A percentile compares a stretch with the other conserved stretches of the same genome.
Evolutionary conservation across 2,113 vertebrate genomes (phyloP).

Genomic region (Parus major): DNA sequence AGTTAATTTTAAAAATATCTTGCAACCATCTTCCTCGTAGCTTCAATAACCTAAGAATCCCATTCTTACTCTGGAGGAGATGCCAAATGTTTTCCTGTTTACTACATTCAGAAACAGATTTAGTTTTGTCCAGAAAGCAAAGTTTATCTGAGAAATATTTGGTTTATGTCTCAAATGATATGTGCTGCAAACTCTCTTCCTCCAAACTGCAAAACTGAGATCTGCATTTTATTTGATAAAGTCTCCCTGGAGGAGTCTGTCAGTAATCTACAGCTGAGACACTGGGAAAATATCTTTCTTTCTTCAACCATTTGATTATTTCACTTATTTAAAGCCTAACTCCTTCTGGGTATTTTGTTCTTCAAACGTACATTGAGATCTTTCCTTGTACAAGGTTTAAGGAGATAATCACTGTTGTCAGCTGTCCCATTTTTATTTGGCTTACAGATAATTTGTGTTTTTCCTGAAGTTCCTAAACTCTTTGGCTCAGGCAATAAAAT

Average conservation of each 20-base stretch:
- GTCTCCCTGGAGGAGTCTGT: neutral
- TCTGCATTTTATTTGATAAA: slow-evolving; percentile 1
- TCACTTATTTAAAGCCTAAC: neutral
- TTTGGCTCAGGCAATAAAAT: neutral
- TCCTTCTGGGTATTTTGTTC: slow-evolving; percentile 12
- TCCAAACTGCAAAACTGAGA: neutral
- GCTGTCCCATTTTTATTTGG: neutral
- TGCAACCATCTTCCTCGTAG: neutral
- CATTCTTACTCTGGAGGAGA: neutral
- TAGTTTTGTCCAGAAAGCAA: neutral
- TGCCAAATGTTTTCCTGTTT: neutral
- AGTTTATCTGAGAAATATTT: neutral
- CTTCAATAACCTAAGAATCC: neutral
- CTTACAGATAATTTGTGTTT: neutral
- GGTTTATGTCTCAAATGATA: neutral
- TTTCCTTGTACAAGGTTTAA: neutral
- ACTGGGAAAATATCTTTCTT: neutral
- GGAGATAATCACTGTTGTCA: neutral
- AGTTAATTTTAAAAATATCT: neutral
- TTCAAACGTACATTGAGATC: neutral
- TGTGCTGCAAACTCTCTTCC: neutral
- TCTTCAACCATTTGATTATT: neutral
- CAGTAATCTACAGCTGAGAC: neutral
- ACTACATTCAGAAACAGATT: neutral
- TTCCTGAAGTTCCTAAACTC: neutral